A percentile compares a stretch with the other conserved stretches of the same genome.
These are phyloP conservation scores for Drosophila mercatorum DNA, from an alignment of 2,888 invertebrate genomes.

Conservation along the genomic window DNA sequence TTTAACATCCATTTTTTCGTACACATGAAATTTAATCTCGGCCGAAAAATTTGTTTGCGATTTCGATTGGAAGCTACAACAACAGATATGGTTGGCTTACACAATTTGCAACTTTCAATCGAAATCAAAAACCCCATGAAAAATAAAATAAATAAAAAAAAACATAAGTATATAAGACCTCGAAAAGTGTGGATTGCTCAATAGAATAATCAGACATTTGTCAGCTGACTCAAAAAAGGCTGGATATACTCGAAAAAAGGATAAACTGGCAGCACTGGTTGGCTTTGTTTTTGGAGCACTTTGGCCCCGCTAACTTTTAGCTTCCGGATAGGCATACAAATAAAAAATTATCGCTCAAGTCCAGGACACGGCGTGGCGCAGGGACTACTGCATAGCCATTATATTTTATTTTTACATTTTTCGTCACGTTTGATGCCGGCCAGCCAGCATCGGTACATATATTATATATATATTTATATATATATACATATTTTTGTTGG, in stretches of 20 bases:
- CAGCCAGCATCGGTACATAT: conserved; percentile 29
- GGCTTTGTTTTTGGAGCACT: conserved; percentile 59
- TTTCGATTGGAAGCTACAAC: too few relatives aligned
- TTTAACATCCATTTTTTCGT: background rate
- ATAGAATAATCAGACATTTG: background rate
- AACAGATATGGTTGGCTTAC: too few relatives aligned
- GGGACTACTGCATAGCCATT: conserved; percentile 60
- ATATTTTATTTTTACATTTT: conserved; percentile 69
- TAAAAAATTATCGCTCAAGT: conserved; percentile 74
- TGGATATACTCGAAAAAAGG: background rate
- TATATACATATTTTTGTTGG: conserved; percentile 21
- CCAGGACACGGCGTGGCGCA: conserved; percentile 51
- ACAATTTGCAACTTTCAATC: too few relatives aligned
- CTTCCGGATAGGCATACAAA: conserved; percentile 65
- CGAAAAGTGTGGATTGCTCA: background rate
- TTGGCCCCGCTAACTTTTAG: conserved; percentile 54
- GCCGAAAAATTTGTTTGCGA: too few relatives aligned
- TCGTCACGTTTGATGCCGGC: conserved; percentile 63
- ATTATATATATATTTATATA: background rate
- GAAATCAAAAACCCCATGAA: background rate
- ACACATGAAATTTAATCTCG: too few relatives aligned
- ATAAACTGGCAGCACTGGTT: background rate
- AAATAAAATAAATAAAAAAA: background rate
- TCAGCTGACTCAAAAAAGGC: background rate
- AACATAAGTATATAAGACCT: background rate